Conservation (phyloP, 2,113 vertebrate genomes). For the Bufo gargarizans region DNA sequence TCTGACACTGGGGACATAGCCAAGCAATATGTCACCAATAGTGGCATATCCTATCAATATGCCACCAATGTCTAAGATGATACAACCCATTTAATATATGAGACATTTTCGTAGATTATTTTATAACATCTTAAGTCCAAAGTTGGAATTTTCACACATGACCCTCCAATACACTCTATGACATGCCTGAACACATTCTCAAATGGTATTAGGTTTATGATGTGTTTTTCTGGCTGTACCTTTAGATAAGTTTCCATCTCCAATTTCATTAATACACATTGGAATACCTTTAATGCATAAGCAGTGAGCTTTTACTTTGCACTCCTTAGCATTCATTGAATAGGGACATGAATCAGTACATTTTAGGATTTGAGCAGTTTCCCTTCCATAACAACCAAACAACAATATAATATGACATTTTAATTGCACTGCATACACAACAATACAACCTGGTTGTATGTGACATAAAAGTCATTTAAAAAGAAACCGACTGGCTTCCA, state of each 20-base stretch:
- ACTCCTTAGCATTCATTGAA: background rate
- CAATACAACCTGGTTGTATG: background rate
- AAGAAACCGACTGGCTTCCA: background rate
- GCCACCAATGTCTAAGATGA: no score
- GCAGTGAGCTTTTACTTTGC: background rate
- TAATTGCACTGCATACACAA: background rate
- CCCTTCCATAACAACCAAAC: constrained; percentile 12
- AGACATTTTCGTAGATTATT: no score
- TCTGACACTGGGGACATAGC: no score
- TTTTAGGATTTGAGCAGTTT: background rate
- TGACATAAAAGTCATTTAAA: background rate
- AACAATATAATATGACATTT: constrained; percentile 15
- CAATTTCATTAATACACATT: constrained; percentile 8
- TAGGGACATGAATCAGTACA: constrained; percentile 15
- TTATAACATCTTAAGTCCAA: no score
- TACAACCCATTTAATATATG: no score
- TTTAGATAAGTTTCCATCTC: background rate
- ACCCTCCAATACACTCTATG: background rate
- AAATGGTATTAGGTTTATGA: background rate
- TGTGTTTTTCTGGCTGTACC: background rate
- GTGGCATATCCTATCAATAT: no score
- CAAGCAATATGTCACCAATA: no score
- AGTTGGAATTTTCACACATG: no score
- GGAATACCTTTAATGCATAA: background rate
- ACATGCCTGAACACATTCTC: background rate